A percentile compares a stretch with the other conserved stretches of the same genome.
Conservation (phyloP, 1,140 invertebrate species). For the Cherax destructor region DNA sequence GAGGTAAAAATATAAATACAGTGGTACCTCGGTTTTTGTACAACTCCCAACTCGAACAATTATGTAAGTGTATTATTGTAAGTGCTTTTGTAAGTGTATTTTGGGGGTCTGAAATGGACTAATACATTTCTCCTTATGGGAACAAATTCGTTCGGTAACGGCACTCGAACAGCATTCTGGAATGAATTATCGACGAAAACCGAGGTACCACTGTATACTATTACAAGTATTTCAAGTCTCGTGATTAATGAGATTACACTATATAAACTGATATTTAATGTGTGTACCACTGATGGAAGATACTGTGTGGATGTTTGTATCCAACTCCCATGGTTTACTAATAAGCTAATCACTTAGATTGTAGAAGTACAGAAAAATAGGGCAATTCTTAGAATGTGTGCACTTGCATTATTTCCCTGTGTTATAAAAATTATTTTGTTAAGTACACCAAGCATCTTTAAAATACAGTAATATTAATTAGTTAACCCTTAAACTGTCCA, state of each 20-base stretch:
- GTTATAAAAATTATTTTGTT: background rate
- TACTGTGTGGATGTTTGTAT: background rate
- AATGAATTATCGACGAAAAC: no score
- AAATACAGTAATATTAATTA: no score
- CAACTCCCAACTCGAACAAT: no score
- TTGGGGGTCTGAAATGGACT: no score
- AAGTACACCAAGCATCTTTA: background rate
- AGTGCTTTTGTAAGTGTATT: no score
- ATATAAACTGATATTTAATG: background rate
- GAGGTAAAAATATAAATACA: background rate
- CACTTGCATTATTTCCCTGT: background rate
- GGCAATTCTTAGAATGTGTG: background rate
- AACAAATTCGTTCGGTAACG: no score
- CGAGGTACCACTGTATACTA: no score
- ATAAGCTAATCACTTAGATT: background rate
- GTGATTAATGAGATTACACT: background rate
- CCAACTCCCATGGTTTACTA: background rate
- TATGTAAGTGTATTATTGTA: no score
- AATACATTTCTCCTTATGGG: no score
- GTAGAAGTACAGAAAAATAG: background rate
- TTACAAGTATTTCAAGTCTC: background rate
- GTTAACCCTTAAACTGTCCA: no score
- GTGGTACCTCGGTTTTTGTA: no score
- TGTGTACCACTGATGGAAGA: background rate
- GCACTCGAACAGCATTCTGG: no score